These are phyloP conservation scores for Dinothrombium tinctorium DNA, from an alignment of 1,140 invertebrate genomes.

Conservation along the genomic window DNA sequence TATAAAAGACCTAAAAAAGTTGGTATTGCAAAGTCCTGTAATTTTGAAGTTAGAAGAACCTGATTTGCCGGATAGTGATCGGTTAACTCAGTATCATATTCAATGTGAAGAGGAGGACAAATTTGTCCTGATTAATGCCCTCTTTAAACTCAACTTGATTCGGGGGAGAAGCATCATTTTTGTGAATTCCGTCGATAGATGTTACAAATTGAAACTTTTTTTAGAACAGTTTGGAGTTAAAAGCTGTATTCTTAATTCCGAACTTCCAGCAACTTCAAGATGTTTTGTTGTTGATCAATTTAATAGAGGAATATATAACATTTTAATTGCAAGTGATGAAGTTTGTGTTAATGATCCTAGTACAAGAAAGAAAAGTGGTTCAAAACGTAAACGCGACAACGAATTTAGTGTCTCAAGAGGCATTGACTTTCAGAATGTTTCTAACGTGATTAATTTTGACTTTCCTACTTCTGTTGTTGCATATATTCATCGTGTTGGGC, in stretches of 20 bases:
- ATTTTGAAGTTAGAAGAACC: slow-evolving; percentile 80
- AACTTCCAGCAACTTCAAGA: slow-evolving; percentile 66
- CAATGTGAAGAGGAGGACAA: slow-evolving; percentile 68
- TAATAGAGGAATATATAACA: slow-evolving; percentile 77
- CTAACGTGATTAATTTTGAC: slow-evolving; percentile 96
- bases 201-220: slow-evolving; percentile 86
- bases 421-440: slow-evolving; percentile 91
- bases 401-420: slow-evolving; percentile 85
- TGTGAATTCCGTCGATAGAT: slow-evolving; percentile 82
- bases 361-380: slow-evolving; percentile 10
- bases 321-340: slow-evolving; percentile 93
- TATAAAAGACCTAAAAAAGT: slow-evolving; percentile 64
- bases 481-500: slow-evolving; percentile 80
- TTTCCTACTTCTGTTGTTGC: slow-evolving; percentile 64
- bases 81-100: slow-evolving; percentile 72
- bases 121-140: slow-evolving; percentile 71
- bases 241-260: slow-evolving; percentile 82
- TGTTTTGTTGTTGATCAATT: slow-evolving; percentile 89
- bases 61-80: slow-evolving; percentile 58
- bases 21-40: slow-evolving; percentile 80
- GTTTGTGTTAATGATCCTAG: slow-evolving; percentile 22
- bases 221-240: slow-evolving; percentile 86
- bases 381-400: slow-evolving; percentile 56
- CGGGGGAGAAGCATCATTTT: slow-evolving; percentile 91
- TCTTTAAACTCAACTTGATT: slow-evolving; percentile 79